Evolutionary conservation across 2,113 vertebrate species (phyloP).

Genomic region (Lophura nycthemera): DNA sequence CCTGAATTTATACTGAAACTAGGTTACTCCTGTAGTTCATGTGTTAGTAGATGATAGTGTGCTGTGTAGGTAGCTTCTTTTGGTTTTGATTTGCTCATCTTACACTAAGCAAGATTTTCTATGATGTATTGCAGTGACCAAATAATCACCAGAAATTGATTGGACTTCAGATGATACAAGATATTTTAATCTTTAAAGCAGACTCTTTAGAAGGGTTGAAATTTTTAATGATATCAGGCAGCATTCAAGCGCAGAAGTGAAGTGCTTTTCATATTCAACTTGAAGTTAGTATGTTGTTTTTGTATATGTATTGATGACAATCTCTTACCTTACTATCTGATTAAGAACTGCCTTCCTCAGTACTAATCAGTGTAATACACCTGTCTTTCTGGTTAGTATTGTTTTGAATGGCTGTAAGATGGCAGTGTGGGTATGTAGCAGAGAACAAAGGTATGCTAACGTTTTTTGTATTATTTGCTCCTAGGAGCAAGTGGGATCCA

Average conservation of each 20-base stretch:
- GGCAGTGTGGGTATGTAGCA: neutral
- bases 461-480: constrained; percentile 45
- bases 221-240: neutral
- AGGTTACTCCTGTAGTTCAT: neutral
- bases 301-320: neutral
- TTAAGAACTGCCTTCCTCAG: neutral
- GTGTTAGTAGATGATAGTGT: neutral
- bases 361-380: neutral
- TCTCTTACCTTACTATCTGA: neutral
- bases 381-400: neutral
- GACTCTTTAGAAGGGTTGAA: neutral
- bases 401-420: neutral
- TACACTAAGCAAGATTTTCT: neutral
- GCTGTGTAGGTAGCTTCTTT: neutral
- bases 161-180: neutral
- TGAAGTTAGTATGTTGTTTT: neutral
- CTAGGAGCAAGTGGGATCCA: constrained; percentile 97
- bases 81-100: neutral
- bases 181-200: neutral
- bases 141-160: neutral
- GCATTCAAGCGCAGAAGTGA: neutral
- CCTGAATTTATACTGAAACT: neutral
- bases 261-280: neutral
- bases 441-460: neutral
- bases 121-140: neutral